Evolutionary conservation across 2,888 invertebrate genomes (phyloP).

Genomic region (Anorthoa munda): DNA sequence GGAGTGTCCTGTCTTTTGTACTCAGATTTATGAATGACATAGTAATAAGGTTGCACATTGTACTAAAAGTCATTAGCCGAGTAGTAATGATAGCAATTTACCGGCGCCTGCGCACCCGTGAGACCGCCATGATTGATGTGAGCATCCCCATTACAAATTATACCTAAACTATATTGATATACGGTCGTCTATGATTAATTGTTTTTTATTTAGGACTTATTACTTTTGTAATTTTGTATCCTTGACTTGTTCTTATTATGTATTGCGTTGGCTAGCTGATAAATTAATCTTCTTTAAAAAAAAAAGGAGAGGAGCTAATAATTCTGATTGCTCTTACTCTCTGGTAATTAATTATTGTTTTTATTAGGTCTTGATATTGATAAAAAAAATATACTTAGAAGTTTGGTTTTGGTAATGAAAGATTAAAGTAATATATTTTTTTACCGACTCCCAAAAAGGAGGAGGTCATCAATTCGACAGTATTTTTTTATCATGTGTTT

Average conservation of each 20-base stretch:
- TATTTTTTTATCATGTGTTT: too few relatives aligned
- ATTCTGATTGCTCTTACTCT: background rate
- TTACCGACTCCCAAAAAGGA: too few relatives aligned
- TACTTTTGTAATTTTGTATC: conserved; percentile 24
- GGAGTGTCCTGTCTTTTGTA: background rate
- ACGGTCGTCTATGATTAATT: conserved; percentile 37
- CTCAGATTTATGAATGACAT: conserved; percentile 24
- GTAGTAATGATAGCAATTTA: conserved; percentile 45
- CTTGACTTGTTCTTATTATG: conserved; percentile 20
- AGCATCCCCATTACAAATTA: conserved; percentile 42
- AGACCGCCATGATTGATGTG: conserved; percentile 52
- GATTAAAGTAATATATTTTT: too few relatives aligned
- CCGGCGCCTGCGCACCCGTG: conserved; percentile 41
- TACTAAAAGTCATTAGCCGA: conserved; percentile 31
- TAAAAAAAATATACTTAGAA: background rate
- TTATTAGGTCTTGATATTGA: background rate
- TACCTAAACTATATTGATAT: conserved; percentile 26
- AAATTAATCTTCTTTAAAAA: background rate
- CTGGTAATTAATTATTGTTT: background rate
- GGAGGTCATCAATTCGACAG: too few relatives aligned
- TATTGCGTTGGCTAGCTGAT: background rate
- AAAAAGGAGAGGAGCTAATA: background rate
- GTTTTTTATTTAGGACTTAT: conserved; percentile 1
- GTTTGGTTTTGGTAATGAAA: background rate
- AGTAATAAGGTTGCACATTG: conserved; percentile 24